Evolutionary conservation across 1,140 invertebrate genomes (phyloP), one percentile per base, ranked within the genome.

Genomic region (Mactra quadrangularis): DNA sequence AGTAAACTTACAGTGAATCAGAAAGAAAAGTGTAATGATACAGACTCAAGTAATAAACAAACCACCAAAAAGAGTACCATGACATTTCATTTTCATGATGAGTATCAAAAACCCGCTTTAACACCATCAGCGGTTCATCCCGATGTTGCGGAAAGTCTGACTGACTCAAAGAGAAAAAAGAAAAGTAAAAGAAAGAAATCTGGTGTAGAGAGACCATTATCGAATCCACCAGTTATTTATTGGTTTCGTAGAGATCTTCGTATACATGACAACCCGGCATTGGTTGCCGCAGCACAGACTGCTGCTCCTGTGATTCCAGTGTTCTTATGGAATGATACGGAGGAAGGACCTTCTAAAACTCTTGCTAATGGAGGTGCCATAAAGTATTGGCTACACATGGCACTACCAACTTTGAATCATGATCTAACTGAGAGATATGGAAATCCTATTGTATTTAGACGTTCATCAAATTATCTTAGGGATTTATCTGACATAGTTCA

Each of bases 181-280:
- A 74, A 74, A 33, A 53, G 71, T 64, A 74, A 74, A 19, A 72
- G 62, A 60, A 71, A 47, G 78, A 62, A 71, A 45, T 62, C 25
- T 0, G 53, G n/a, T 27, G 52, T 55, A 57, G 59, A 74, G 2
- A 29, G 68, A 47, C 59, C 68, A 15, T 47, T 76, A 17, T 75
- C 53, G 25, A 76, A 70, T n/a, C 64, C 59, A 41, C 82, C 85
- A 47, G 70, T 86, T 7, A 81, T 97, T 15, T 97, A 97, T 90
- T 98, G 97, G 97, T 97, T 98, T 91, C 94, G 97, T 15, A 97
- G 97, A 93, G 97, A 97, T 29, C 93, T 98, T 1, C 94, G 97
- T 38, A 93, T 98, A 1, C 97, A 97, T 91, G 97, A 98, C 89
- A 97, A 98, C 92, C 97, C 97, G 1, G 95, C 96, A 33, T 89